Evolutionary conservation across 2,113 vertebrate genomes (phyloP), one percentile per base, ranked within the genome.

Genomic region (Pelmatolapia mariae): DNA sequence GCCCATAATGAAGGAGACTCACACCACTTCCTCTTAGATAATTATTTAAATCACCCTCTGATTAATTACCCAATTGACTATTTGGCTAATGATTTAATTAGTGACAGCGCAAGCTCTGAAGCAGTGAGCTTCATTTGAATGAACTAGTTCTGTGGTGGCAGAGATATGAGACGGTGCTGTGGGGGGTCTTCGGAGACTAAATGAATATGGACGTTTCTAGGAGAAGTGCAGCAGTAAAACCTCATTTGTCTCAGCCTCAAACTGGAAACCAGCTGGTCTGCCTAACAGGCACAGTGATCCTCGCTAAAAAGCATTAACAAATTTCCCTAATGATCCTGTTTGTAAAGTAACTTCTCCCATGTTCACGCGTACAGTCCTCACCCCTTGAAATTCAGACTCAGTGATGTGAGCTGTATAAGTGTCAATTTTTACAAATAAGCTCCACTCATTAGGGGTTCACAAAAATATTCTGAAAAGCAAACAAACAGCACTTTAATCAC

Each of bases 41-140:
- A 95, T 93, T 91, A 93, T 89, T 93, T 81, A 82, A 94, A 95
- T 91, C 87, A 91, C 52, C 82, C 86, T 92, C 87, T 82, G 90
- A 95, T 93, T 92, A 94, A 95, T 94, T 92, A 94, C 80, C 92
- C 78, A 80, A 81, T 89, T 86, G 89, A 92, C 93, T 91, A 86
- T 88, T 80, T 85, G 85, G 87, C 85, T 91, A 92, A 91, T 94
- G 91, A 90, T 94, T 94, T 91, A 93, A 95, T 93, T 92, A 93
- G 90, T 82, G 82, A 90, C 89, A 90, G 83, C 29, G 22, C 83
- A 40, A 88, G 88, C 91, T 89, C 80, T 78, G 91, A 84, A 83
- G 90, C 87, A 63, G 82, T 6, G 52, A 88, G 89, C 24, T 7
- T 40, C 43, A 38, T 89, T 36, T 91, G 59, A 92, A 90, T 93